These are phyloP conservation scores for Oryzias woworae DNA, from an alignment of 2,113 vertebrate genomes.

Conservation along the genomic window DNA sequence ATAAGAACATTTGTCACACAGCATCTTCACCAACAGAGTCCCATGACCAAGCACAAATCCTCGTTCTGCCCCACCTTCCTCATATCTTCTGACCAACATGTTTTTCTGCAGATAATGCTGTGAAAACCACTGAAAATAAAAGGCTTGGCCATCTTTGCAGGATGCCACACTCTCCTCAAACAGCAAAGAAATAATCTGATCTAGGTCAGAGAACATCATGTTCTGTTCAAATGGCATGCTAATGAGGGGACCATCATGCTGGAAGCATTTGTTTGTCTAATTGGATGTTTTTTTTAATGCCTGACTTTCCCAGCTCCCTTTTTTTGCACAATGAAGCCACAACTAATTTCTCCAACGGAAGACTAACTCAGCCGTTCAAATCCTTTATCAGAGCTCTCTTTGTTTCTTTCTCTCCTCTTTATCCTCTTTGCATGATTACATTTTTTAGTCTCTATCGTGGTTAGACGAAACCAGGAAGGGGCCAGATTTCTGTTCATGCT, in stretches of 20 bases:
- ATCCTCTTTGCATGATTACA: background rate
- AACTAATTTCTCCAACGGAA: conserved; percentile 1
- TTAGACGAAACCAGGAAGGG: conserved; percentile 13
- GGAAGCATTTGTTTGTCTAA: conserved; percentile 14
- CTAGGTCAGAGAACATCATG: conserved; percentile 44
- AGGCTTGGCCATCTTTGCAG: conserved; percentile 18
- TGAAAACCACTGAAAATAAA: conserved; percentile 13
- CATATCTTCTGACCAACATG: conserved; percentile 19
- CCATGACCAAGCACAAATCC: background rate
- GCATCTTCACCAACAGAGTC: too few relatives aligned
- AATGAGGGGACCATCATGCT: conserved; percentile 44
- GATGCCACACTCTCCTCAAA: background rate
- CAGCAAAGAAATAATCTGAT: conserved; percentile 25
- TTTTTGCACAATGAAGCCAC: too few relatives aligned
- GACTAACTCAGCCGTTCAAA: conserved; percentile 33
- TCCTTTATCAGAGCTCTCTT: background rate
- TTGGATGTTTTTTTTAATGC: conserved; percentile 18
- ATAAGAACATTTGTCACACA: too few relatives aligned
- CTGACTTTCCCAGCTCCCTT: background rate
- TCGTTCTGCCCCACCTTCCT: conserved; percentile 3
- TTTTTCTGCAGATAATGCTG: conserved; percentile 24
- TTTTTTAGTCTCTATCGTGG: conserved; percentile 10
- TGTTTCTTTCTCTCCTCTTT: background rate
- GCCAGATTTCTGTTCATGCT: conserved; percentile 34
- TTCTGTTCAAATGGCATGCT: conserved; percentile 23